Conservation (phyloP, 1,140 invertebrate genomes). For the Neuroterus valhalla region DNA sequence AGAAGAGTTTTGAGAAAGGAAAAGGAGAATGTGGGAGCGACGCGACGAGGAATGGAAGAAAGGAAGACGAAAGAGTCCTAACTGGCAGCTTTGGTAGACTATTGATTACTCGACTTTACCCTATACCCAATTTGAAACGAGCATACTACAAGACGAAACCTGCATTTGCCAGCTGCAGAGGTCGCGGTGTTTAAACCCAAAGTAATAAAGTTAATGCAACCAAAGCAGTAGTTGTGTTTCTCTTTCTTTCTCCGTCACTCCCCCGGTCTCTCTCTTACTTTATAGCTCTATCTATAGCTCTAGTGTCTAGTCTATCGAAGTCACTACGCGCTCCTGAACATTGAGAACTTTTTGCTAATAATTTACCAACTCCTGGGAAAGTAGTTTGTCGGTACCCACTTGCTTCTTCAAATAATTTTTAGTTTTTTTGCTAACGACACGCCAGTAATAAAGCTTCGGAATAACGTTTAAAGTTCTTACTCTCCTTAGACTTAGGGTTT, state of each 20-base stretch:
- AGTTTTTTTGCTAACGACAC: slow-evolving; percentile 12
- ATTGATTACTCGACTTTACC: slow-evolving; percentile 25
- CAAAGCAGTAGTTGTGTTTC: slow-evolving; percentile 35
- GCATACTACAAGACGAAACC: slow-evolving; percentile 42
- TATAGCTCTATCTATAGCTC: slow-evolving; percentile 35
- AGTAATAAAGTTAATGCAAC: slow-evolving; percentile 53
- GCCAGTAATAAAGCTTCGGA: slow-evolving; percentile 33
- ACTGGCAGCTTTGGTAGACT: slow-evolving; percentile 29
- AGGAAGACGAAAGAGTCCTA: slow-evolving; percentile 20
- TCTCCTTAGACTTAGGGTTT: slow-evolving; percentile 22
- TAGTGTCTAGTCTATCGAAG: neutral
- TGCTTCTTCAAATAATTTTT: slow-evolving; percentile 21
- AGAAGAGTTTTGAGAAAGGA: slow-evolving; percentile 19
- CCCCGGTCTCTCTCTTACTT: slow-evolving; percentile 34
- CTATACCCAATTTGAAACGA: slow-evolving; percentile 24
- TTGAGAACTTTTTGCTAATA: slow-evolving; percentile 29
- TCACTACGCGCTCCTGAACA: slow-evolving; percentile 23
- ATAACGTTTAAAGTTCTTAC: neutral
- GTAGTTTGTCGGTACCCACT: slow-evolving; percentile 1
- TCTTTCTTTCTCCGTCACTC: slow-evolving; percentile 35
- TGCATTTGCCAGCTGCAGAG: slow-evolving; percentile 47
- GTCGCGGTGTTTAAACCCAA: slow-evolving; percentile 50
- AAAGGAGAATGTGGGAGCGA: neutral
- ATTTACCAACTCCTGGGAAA: slow-evolving; percentile 33
- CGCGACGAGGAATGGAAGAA: neutral